A percentile compares a stretch with the other conserved stretches of the same genome.
Evolutionary conservation across 30 jellyfish, hydroid and myxozoan genomes (phyloP).

Genomic region (Hydractinia echinata): DNA sequence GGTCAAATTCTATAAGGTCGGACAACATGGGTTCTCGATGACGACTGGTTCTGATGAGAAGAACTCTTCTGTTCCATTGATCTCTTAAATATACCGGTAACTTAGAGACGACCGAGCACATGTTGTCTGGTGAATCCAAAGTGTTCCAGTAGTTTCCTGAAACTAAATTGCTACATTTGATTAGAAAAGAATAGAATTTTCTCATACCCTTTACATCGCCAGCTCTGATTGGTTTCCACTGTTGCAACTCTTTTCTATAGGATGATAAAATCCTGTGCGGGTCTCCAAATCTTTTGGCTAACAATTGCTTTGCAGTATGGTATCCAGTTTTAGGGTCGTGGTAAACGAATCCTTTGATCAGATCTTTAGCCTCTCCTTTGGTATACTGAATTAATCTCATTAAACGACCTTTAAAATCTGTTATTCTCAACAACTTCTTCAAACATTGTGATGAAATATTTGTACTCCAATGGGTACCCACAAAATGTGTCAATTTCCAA

Average conservation of each 20-base stretch:
- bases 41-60: not conserved
- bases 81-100: slow-evolving; percentile 19
- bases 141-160: not conserved
- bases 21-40: not conserved
- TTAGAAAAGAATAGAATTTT: no score
- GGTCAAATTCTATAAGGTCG: not conserved
- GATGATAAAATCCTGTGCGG: not conserved
- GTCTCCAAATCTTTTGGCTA: not conserved
- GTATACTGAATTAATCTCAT: slow-evolving; percentile 20
- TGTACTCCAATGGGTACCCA: slow-evolving; percentile 23
- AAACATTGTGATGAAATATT: slow-evolving; percentile 24
- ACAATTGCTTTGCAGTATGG: slow-evolving; percentile 5
- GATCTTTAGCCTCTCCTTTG: slow-evolving; percentile 36
- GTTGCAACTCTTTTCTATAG: not conserved
- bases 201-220: no score
- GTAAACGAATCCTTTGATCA: slow-evolving; percentile 1
- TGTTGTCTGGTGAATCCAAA: slow-evolving; percentile 8
- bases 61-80: slow-evolving; percentile 31
- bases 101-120: slow-evolving; percentile 10
- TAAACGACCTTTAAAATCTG: slow-evolving; percentile 17
- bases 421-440: slow-evolving; percentile 31
- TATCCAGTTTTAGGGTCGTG: slow-evolving; percentile 2
- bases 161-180: slow-evolving; percentile 7
- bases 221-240: not conserved
- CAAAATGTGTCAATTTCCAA: not conserved